Evolutionary conservation across 2,888 invertebrate genomes (phyloP).

Genomic region (Mimachlamys varia): DNA sequence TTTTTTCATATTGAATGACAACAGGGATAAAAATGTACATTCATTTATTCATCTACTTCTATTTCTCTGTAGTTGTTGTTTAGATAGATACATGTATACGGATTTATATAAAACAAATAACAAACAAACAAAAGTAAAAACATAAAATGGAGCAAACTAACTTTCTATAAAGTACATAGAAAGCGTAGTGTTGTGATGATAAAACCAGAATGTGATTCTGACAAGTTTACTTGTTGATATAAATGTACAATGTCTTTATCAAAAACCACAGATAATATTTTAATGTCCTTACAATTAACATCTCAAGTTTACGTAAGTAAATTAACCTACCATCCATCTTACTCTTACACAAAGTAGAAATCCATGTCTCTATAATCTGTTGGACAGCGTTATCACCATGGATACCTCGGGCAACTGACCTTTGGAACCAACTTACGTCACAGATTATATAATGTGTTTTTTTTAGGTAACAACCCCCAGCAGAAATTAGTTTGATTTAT

Average conservation of each 20-base stretch:
- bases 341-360: not conserved
- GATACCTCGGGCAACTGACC: not conserved
- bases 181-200: too few species aligned
- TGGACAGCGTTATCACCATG: not conserved
- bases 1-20: too few species aligned
- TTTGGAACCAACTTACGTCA: not conserved
- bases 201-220: too few species aligned
- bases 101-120: too few species aligned
- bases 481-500: not conserved
- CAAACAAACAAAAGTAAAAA: too few species aligned
- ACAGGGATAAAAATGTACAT: too few species aligned
- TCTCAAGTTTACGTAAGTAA: not conserved
- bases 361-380: not conserved
- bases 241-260: not conserved
- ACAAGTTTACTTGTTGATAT: not conserved
- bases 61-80: too few species aligned
- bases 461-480: not conserved
- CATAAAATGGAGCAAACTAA: too few species aligned
- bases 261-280: not conserved
- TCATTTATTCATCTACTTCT: too few species aligned
- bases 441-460: not conserved
- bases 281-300: not conserved
- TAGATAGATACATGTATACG: too few species aligned
- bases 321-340: not conserved
- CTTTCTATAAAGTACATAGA: too few species aligned